Evolutionary conservation across 2,888 invertebrate species (phyloP).

Genomic region (Lingula anatina): DNA sequence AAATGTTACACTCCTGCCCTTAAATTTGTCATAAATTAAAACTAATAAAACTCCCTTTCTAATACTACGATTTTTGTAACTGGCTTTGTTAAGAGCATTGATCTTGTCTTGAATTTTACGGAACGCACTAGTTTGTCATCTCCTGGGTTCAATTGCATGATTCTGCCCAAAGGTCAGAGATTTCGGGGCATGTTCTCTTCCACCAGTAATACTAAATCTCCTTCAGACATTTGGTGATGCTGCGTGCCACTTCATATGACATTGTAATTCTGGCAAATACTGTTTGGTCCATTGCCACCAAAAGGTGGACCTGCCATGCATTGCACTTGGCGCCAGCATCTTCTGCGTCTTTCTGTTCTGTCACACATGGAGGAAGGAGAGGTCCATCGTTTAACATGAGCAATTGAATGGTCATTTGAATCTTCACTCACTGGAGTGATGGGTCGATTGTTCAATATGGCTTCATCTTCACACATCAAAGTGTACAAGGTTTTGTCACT

Average conservation of each 20-base stretch:
- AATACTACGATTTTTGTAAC: too few species aligned
- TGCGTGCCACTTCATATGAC: slow-evolving; percentile 1
- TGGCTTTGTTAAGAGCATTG: too few species aligned
- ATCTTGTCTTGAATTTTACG: too few species aligned
- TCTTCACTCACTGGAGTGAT: slow-evolving; percentile 1
- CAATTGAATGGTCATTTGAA: slow-evolving; percentile 3
- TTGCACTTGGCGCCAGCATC: slow-evolving; percentile 5
- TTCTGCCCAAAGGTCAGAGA: too few species aligned
- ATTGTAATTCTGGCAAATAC: slow-evolving; percentile 1
- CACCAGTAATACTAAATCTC: too few species aligned
- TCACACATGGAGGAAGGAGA: slow-evolving; percentile 1
- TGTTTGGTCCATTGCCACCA: slow-evolving; percentile 2
- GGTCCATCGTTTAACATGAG: neutral
- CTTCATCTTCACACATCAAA: neutral
- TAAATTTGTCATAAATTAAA: too few species aligned
- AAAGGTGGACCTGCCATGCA: slow-evolving; percentile 4
- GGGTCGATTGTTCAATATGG: slow-evolving; percentile 1
- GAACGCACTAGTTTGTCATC: too few species aligned
- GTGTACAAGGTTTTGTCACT: slow-evolving; percentile 2
- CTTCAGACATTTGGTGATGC: neutral
- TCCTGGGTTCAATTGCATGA: neutral
- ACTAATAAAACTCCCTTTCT: too few species aligned
- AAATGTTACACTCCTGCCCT: too few species aligned
- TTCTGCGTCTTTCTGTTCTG: neutral
- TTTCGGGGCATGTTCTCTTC: too few species aligned